Evolutionary conservation across 2,888 invertebrate species (phyloP).

Genomic region (Aquatica leii): DNA sequence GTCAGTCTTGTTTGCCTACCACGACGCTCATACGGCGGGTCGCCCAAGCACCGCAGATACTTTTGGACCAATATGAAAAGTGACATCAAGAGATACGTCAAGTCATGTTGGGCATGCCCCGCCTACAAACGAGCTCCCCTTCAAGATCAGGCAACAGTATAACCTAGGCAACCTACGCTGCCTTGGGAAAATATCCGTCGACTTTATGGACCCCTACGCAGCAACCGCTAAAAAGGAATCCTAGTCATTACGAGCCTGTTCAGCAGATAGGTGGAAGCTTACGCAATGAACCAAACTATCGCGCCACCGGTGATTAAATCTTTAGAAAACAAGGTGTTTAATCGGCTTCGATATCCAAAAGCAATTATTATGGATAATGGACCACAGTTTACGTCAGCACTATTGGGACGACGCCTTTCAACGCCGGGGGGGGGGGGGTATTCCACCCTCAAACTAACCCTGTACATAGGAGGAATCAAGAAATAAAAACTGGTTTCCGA

Average conservation of each 20-base stretch:
- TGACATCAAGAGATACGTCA: constrained; percentile 41
- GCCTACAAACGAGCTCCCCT: constrained; percentile 21
- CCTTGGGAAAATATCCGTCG: constrained; percentile 31
- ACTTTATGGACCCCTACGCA: constrained; percentile 31
- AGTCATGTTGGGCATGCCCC: constrained; percentile 22
- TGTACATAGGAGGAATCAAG: constrained; percentile 42
- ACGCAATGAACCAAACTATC: constrained; percentile 23
- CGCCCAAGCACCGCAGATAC: constrained; percentile 44
- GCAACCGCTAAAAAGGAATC: constrained; percentile 23
- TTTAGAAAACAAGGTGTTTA: constrained; percentile 32
- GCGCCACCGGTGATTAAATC: constrained; percentile 6
- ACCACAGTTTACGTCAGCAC: constrained; percentile 13
- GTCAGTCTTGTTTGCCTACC: constrained; percentile 17
- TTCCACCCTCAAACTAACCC: constrained; percentile 44
- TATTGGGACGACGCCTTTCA: constrained; percentile 16
- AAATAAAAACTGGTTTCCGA: constrained; percentile 41
- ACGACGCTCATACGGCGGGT: constrained; percentile 27
- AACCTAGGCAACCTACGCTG: constrained; percentile 17
- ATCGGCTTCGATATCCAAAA: too few relatives aligned
- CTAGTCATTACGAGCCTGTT: too few relatives aligned
- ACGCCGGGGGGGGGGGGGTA: constrained; percentile 24
- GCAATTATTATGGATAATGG: constrained; percentile 31
- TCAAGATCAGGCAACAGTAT: constrained; percentile 24
- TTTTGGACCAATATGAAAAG: too few relatives aligned
- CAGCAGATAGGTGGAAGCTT: constrained; percentile 45